Conservation (phyloP, 2,797 vertebrate genomes). For the Myioborus melanocephalus region DNA sequence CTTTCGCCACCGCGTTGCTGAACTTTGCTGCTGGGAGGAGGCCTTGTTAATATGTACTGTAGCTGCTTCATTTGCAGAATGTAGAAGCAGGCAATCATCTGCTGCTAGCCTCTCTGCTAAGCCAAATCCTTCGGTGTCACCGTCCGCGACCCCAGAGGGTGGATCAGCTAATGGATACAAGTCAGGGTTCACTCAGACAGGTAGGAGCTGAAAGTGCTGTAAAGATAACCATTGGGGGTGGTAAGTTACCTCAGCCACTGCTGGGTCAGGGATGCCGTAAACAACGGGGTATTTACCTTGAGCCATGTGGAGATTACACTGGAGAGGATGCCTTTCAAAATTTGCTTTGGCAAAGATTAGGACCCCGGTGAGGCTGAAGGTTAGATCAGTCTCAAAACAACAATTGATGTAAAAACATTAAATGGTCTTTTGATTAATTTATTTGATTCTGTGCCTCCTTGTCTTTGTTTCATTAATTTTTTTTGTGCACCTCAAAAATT, state of each 20-base stretch:
- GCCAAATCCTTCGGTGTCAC: constrained; percentile 86
- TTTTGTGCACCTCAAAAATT: not conserved
- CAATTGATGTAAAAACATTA: not conserved
- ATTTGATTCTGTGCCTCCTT: not conserved
- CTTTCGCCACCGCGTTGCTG: not conserved
- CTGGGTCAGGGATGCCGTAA: constrained; percentile 6
- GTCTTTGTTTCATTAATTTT: not conserved
- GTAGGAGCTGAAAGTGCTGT: constrained; percentile 74
- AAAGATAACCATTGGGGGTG: constrained; percentile 44
- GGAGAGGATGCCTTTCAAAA: not conserved
- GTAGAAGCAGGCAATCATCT: constrained; percentile 90
- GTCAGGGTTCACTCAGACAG: constrained; percentile 88
- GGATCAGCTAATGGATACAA: constrained; percentile 88
- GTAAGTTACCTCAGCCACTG: constrained; percentile 11
- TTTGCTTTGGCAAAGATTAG: not conserved
- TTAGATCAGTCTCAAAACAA: not conserved
- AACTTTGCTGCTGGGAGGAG: constrained; percentile 8
- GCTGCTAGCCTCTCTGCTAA: constrained; percentile 84
- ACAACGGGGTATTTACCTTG: constrained; percentile 1
- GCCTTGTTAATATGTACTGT: constrained; percentile 60
- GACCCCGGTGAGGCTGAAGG: not conserved
- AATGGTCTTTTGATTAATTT: not conserved
- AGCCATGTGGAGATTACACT: not conserved
- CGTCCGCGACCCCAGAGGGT: constrained; percentile 86
- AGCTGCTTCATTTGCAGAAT: constrained; percentile 82